These are phyloP conservation scores for Archips crataeganus DNA, from an alignment of 2,888 invertebrate genomes.

Conservation along the genomic window DNA sequence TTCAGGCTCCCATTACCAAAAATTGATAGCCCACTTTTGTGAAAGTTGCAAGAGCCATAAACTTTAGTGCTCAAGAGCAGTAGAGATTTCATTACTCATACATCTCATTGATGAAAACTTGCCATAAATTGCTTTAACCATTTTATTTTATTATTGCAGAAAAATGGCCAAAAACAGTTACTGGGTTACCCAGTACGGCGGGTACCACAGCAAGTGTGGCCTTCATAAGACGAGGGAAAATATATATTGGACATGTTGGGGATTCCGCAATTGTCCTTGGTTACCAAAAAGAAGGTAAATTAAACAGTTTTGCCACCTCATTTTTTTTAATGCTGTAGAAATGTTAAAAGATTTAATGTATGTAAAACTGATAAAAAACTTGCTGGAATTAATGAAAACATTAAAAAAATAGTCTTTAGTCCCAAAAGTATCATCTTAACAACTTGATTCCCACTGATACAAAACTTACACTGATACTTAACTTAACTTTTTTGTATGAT, in stretches of 20 bases:
- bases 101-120: background rate
- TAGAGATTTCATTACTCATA: slow-evolving; percentile 15
- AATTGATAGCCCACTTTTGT: slow-evolving; percentile 46
- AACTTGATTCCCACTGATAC: no score
- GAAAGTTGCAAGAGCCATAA: slow-evolving; percentile 35
- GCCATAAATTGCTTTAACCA: background rate
- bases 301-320: background rate
- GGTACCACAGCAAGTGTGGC: slow-evolving; percentile 99
- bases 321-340: no score
- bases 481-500: no score
- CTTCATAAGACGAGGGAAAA: slow-evolving; percentile 96
- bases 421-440: no score
- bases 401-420: no score
- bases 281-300: slow-evolving; percentile 89
- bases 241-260: slow-evolving; percentile 99
- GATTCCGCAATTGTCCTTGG: slow-evolving; percentile 98
- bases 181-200: slow-evolving; percentile 97
- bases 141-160: slow-evolving; percentile 82
- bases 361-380: no score
- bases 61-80: slow-evolving; percentile 20
- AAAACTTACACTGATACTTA: no score
- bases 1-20: slow-evolving; percentile 65
- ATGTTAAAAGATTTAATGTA: no score
- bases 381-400: no score
- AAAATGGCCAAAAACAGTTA: slow-evolving; percentile 98